phyloP scores from a whole-genome alignment of 2,888 invertebrate species.

The Noctua pronuba region DNA sequence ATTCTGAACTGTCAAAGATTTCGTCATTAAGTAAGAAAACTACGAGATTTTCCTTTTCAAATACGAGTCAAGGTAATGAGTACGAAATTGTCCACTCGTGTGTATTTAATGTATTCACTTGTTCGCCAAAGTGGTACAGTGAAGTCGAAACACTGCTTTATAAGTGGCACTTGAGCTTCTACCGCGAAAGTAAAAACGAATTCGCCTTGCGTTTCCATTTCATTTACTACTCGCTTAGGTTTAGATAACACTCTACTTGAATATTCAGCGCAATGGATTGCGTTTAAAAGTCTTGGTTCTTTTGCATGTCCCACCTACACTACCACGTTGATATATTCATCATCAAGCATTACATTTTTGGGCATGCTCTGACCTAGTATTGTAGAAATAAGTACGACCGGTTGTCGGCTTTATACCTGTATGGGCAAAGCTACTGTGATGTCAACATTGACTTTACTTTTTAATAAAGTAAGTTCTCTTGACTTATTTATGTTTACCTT shows the following conservation, averaged over 20 bases:
- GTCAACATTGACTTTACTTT: constrained; percentile 46
- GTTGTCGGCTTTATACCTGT: constrained; percentile 52
- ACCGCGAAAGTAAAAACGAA: constrained; percentile 67
- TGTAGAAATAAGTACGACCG: constrained; percentile 60
- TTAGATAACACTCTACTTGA: constrained; percentile 14
- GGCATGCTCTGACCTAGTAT: constrained; percentile 65
- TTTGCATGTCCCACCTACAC: constrained; percentile 49
- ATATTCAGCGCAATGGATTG: constrained; percentile 52
- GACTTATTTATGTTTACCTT: constrained; percentile 12
- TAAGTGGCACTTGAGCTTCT: constrained; percentile 61
- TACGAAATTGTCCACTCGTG: constrained; percentile 68
- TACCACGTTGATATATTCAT: constrained; percentile 53
- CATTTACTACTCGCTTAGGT: constrained; percentile 40
- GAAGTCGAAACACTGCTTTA: constrained; percentile 56
- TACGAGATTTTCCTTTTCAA: constrained; percentile 53
- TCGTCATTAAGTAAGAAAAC: constrained; percentile 57
- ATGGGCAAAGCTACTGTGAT: constrained; percentile 45
- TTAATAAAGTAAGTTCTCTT: constrained; percentile 30
- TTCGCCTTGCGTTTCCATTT: constrained; percentile 55
- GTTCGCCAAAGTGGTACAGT: constrained; percentile 66
- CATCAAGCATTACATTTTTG: constrained; percentile 59
- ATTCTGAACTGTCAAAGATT: constrained; percentile 52
- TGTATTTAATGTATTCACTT: constrained; percentile 73
- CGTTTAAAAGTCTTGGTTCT: constrained; percentile 28
- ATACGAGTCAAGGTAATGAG: constrained; percentile 71